Evolutionary conservation across 2,113 vertebrate species (phyloP), one percentile per base, ranked within the genome.

Genomic region (Sisor rabdophorus): DNA sequence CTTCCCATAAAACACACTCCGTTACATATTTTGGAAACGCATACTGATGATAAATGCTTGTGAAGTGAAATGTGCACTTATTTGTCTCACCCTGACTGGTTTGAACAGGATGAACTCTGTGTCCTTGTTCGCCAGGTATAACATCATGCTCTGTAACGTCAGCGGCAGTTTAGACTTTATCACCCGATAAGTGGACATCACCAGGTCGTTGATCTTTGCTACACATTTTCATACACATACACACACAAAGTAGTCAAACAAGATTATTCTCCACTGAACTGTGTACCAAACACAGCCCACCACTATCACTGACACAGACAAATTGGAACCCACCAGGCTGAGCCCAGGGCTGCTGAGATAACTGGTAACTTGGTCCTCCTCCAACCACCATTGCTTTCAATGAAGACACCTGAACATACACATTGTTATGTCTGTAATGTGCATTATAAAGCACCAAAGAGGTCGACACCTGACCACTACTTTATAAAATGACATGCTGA

Each of bases 21-120:
- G 28, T 32, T 10, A 32, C 7, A 13, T 44, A 19, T 22, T 22
- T 11, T 20, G 20, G 36, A 65, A 22, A 65, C 11, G 1, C 11
- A 13, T 12, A 8, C 1, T 22, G 20, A 16, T 22, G 11, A 4
- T 7, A 1, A n/a, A 10, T 16, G 26, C 13, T 19, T 1, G 26
- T 8, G 3, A 2, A 6, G 56, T 30, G 56, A 28, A 30, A 4
- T 2, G 50, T 32, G 47, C 6, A 44, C 40, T 7, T 9, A 44
- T 44, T 44, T 44, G 83, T 95, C 97, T 90, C 85, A 99, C 97
- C 92, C 93, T 90, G 28, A 99, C 95, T 20, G 97, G 97, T 81
- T 98, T 99, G 88, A 99, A 99, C 79, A 99, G 90, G 87, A 99
- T 98, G 89, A 98, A 95, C 86, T 99, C 97, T 0, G 97, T 99